Conservation (phyloP, 1,140 invertebrate species). For the Steinernema feltiae region DNA sequence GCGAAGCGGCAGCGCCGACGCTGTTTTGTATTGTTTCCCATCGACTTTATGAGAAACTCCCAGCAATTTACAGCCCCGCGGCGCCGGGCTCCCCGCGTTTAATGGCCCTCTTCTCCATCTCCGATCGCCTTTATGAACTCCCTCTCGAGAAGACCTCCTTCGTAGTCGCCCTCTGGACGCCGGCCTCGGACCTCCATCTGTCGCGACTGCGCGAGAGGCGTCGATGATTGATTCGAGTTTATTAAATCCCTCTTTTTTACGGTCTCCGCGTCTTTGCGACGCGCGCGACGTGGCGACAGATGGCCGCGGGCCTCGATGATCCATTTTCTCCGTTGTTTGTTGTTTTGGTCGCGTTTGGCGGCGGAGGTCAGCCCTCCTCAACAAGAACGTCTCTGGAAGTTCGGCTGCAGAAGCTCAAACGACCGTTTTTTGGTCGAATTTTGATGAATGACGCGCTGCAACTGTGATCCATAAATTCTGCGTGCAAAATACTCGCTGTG, state of each 20-base stretch:
- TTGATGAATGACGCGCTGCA: too few relatives aligned
- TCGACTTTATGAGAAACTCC: slow-evolving; percentile 14
- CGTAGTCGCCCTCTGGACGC: background rate
- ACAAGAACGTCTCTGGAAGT: too few relatives aligned
- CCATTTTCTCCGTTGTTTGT: background rate
- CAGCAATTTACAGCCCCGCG: slow-evolving; percentile 3
- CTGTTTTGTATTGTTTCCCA: slow-evolving; percentile 13
- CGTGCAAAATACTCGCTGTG: too few relatives aligned
- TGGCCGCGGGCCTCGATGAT: slow-evolving; percentile 7
- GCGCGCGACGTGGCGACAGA: background rate
- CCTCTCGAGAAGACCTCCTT: background rate
- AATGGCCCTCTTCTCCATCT: background rate
- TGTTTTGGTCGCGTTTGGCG: background rate
- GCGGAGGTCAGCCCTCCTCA: too few relatives aligned
- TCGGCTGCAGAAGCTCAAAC: too few relatives aligned
- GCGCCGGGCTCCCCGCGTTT: background rate
- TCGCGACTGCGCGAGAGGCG: background rate
- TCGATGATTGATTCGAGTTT: slow-evolving; percentile 6
- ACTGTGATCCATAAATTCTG: too few relatives aligned
- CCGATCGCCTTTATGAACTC: slow-evolving; percentile 7
- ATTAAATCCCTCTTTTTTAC: slow-evolving; percentile 11
- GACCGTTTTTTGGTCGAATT: too few relatives aligned
- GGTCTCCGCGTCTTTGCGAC: background rate
- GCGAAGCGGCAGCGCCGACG: background rate
- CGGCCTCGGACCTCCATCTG: background rate